These are phyloP conservation scores for Volucella inanis DNA, from an alignment of 2,888 invertebrate genomes.

Conservation along the genomic window DNA sequence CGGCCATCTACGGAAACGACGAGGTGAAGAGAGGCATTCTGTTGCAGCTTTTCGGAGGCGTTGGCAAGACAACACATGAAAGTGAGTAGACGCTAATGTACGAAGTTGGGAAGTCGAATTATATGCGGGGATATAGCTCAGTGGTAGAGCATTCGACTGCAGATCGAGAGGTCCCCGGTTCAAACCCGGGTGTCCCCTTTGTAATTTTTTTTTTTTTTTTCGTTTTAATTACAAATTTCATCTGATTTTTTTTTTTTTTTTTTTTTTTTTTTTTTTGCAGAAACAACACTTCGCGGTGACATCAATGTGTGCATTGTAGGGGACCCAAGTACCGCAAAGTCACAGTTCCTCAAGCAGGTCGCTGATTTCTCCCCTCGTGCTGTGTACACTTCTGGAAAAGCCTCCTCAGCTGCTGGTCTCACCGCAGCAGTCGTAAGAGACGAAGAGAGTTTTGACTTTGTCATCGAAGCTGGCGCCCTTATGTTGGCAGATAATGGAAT, in stretches of 20 bases:
- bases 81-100: slow-evolving; percentile 82
- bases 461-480: slow-evolving; percentile 99
- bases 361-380: slow-evolving; percentile 97
- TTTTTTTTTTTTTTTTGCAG: slow-evolving; percentile 80
- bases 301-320: slow-evolving; percentile 99
- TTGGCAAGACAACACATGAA: slow-evolving; percentile 96
- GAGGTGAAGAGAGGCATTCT: slow-evolving; percentile 96
- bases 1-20: slow-evolving; percentile 97
- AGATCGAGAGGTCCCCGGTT: slow-evolving; percentile 79
- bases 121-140: slow-evolving; percentile 76
- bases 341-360: slow-evolving; percentile 97
- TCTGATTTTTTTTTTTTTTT: slow-evolving; percentile 28
- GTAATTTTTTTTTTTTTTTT: slow-evolving; percentile 53
- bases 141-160: slow-evolving; percentile 79
- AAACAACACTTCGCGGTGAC: slow-evolving; percentile 96
- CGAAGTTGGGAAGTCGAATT: not conserved
- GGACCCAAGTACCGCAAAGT: slow-evolving; percentile 99
- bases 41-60: slow-evolving; percentile 98
- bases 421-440: slow-evolving; percentile 99
- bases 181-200: slow-evolving; percentile 78
- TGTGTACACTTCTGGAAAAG: slow-evolving; percentile 99
- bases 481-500: slow-evolving; percentile 99
- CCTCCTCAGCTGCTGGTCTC: slow-evolving; percentile 98
- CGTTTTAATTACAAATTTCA: not conserved
- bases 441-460: slow-evolving; percentile 99